Percentiles rank a stretch among this genome's conserved stretches.
These are phyloP conservation scores for Stylophora pistillata DNA, from an alignment of 64 coral and sea anemone genomes.

Conservation along the genomic window DNA sequence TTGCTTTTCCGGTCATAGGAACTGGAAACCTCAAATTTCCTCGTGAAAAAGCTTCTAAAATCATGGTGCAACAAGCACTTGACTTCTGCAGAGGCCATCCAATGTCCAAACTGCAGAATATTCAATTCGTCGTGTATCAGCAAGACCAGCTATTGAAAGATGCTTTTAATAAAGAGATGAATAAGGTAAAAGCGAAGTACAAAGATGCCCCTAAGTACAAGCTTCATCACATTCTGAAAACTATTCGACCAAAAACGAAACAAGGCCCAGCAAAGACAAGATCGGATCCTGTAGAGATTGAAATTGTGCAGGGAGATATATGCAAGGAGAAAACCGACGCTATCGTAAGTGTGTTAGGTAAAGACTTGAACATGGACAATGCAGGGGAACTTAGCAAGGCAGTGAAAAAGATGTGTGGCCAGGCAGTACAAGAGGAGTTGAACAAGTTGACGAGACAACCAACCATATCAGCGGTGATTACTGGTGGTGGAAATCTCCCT, in stretches of 20 bases:
- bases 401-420: neutral
- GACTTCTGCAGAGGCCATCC: neutral
- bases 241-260: neutral
- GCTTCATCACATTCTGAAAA: neutral
- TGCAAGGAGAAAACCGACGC: neutral
- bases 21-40: constrained; percentile 31
- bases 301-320: neutral
- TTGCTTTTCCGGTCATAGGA: no score
- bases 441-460: neutral
- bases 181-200: no score
- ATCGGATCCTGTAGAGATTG: neutral
- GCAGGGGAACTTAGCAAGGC: neutral
- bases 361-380: neutral
- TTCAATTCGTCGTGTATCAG: constrained; percentile 31
- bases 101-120: neutral
- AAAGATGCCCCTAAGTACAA: neutral
- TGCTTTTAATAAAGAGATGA: constrained; percentile 6
- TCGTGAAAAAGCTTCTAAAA: neutral
- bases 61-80: constrained; percentile 29
- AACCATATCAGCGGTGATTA: neutral
- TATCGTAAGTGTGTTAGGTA: neutral
- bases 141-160: neutral
- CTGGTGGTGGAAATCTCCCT: neutral
- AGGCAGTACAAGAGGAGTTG: neutral
- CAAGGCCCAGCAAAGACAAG: no score